These are phyloP conservation scores for Oryzias melastigma DNA, from an alignment of 2,113 vertebrate genomes.

Conservation along the genomic window DNA sequence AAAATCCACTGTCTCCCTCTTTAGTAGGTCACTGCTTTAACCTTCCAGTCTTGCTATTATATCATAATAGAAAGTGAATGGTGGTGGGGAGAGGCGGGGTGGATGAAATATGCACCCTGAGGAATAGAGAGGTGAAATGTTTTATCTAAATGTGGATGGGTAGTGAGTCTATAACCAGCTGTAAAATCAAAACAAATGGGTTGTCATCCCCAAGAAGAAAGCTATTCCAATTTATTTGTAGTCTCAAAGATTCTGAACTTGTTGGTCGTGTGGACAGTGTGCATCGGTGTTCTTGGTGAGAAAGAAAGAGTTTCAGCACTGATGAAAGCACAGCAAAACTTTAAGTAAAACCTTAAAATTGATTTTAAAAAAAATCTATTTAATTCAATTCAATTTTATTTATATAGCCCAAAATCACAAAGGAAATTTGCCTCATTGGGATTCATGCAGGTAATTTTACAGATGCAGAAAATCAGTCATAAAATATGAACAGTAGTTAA, in stretches of 20 bases:
- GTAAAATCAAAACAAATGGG: conserved; percentile 80
- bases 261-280: conserved; percentile 1
- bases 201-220: conserved; percentile 70
- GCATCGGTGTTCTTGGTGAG: not conserved
- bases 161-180: conserved; percentile 42
- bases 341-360: too few relatives aligned
- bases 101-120: conserved; percentile 44
- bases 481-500: too few relatives aligned
- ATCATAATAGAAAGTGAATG: conserved; percentile 63
- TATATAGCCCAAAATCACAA: too few relatives aligned
- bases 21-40: conserved; percentile 69
- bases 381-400: too few relatives aligned
- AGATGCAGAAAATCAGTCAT: too few relatives aligned
- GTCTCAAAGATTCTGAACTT: conserved; percentile 42
- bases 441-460: too few relatives aligned
- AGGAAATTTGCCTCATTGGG: too few relatives aligned
- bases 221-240: conserved; percentile 70
- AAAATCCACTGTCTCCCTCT: conserved; percentile 58
- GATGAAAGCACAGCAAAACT: not conserved
- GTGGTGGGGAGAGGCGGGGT: conserved; percentile 30
- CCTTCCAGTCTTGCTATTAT: conserved; percentile 49
- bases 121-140: conserved; percentile 22
- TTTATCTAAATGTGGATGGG: conserved; percentile 42
- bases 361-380: too few relatives aligned
- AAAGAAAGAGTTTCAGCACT: not conserved